A percentile compares a stretch with the other conserved stretches of the same genome.
These are phyloP conservation scores for Campoletis sonorensis DNA, from an alignment of 1,140 invertebrate genomes.

Conservation along the genomic window DNA sequence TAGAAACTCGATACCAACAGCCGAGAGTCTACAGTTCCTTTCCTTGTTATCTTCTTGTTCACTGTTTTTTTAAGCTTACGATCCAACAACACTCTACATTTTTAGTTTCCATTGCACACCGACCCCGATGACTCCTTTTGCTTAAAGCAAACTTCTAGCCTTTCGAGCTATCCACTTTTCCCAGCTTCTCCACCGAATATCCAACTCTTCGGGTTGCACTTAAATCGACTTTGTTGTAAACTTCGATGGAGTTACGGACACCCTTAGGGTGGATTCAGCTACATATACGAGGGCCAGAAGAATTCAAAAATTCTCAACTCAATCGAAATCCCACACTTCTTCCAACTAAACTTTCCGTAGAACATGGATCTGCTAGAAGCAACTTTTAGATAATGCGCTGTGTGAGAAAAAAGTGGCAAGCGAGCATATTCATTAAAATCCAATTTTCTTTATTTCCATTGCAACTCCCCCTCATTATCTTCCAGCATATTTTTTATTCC, in stretches of 20 bases:
- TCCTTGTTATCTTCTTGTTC: not conserved
- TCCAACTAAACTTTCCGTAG: not conserved
- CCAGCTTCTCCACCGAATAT: not conserved
- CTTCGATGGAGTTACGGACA: not conserved
- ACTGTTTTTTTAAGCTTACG: not conserved
- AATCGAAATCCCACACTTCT: not conserved
- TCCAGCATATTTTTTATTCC: too few relatives aligned
- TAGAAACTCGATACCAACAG: conserved; percentile 70
- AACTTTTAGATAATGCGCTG: not conserved
- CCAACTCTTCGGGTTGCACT: not conserved
- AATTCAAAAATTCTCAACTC: not conserved
- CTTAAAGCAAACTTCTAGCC: not conserved
- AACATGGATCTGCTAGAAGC: not conserved
- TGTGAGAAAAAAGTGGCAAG: not conserved
- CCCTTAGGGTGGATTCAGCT: not conserved
- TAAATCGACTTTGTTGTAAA: conserved; percentile 5
- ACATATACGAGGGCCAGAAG: not conserved
- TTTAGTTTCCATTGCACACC: not conserved
- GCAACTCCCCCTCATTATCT: too few relatives aligned
- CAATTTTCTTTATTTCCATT: too few relatives aligned
- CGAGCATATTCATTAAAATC: not conserved
- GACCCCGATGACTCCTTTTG: not conserved
- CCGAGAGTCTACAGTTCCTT: conserved; percentile 46
- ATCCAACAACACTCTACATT: not conserved
- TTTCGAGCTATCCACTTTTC: not conserved